Evolutionary conservation across 2,888 invertebrate species (phyloP).

Genomic region (Yponomeuta cagnagella): DNA sequence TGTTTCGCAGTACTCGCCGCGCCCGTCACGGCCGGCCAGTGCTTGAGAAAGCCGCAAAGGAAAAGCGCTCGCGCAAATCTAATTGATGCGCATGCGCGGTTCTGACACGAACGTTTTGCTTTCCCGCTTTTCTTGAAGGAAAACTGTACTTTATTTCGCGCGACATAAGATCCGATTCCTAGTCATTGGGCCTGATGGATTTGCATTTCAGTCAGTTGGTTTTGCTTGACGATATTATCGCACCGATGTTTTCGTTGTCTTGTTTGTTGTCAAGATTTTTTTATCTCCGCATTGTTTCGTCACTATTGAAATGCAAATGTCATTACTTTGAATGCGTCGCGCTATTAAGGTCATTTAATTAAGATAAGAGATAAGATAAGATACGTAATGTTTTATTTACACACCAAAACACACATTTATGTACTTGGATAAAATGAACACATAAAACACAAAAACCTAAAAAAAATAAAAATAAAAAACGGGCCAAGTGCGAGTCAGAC

Average conservation of each 20-base stretch:
- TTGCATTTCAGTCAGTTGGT: not conserved
- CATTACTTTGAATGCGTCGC: not conserved
- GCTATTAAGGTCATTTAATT: not conserved
- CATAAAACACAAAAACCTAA: too few species aligned
- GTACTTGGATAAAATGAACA: too few species aligned
- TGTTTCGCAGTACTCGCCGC: not conserved
- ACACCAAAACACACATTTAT: too few species aligned
- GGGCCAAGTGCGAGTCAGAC: too few species aligned
- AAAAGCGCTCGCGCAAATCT: slow-evolving; percentile 30
- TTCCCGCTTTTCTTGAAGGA: slow-evolving; percentile 24
- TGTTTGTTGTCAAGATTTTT: not conserved
- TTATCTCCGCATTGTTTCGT: slow-evolving; percentile 2
- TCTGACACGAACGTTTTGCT: slow-evolving; percentile 28
- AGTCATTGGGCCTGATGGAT: not conserved
- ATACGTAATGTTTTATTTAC: too few species aligned
- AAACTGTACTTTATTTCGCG: not conserved
- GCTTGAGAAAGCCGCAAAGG: slow-evolving; percentile 23
- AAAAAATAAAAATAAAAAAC: too few species aligned
- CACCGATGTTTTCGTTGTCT: slow-evolving; percentile 4
- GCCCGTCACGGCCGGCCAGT: slow-evolving; percentile 16
- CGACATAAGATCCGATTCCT: not conserved
- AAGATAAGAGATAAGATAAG: not conserved
- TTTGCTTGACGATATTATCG: slow-evolving; percentile 4
- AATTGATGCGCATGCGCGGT: slow-evolving; percentile 16
- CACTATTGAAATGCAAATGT: not conserved